A percentile compares a stretch with the other conserved stretches of the same genome.
Evolutionary conservation across 2,888 invertebrate genomes (phyloP).

Genomic region (Idaea dimidiata): DNA sequence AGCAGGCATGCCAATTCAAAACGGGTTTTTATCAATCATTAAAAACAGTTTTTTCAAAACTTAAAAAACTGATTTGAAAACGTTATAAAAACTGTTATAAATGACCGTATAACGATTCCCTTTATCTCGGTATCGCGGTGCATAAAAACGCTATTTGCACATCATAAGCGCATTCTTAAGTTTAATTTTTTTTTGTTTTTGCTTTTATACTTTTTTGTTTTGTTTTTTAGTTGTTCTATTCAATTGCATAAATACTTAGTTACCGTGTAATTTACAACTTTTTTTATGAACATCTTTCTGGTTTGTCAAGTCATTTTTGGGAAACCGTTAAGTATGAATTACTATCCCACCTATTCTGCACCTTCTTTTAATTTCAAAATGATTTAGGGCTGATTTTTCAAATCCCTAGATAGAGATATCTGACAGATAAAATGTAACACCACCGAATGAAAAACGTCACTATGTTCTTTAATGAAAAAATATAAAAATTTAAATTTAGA

Average conservation of each 20-base stretch:
- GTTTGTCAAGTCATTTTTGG: slow-evolving; percentile 21
- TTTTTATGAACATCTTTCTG: slow-evolving; percentile 22
- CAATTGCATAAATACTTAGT: slow-evolving; percentile 32
- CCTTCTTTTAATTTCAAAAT: background rate
- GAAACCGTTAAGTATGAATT: background rate
- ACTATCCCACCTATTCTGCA: too few species aligned
- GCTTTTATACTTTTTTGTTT: slow-evolving; percentile 26
- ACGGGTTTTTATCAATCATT: background rate
- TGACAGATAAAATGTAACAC: too few species aligned
- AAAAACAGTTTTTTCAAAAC: background rate
- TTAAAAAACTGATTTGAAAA: background rate
- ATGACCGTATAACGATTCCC: slow-evolving; percentile 54
- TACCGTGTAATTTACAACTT: slow-evolving; percentile 62
- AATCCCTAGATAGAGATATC: too few species aligned
- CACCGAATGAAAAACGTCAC: too few species aligned
- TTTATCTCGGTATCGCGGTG: slow-evolving; percentile 59
- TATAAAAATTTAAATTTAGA: too few species aligned
- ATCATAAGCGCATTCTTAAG: slow-evolving; percentile 27
- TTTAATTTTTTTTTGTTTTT: slow-evolving; percentile 14
- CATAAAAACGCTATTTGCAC: slow-evolving; percentile 38
- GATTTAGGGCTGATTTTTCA: background rate
- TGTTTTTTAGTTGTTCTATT: slow-evolving; percentile 26
- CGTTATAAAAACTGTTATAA: slow-evolving; percentile 40
- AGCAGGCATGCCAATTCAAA: background rate
- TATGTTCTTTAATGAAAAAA: too few species aligned